Base-by-base conservation (phyloP, 1,140 invertebrate genomes). In the Cataglyphis hispanica region DNA sequence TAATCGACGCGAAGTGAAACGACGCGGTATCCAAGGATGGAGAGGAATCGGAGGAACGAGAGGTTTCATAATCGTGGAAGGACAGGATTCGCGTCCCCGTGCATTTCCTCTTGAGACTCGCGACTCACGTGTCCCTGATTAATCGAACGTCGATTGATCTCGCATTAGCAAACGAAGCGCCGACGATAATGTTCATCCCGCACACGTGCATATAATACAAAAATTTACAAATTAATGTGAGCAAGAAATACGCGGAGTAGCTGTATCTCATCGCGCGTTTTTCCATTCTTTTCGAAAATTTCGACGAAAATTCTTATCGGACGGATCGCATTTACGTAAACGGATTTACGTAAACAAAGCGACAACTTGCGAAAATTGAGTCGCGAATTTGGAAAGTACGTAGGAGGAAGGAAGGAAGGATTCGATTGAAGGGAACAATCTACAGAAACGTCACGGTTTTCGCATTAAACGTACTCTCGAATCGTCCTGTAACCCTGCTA, bases 31-130 rank as follows among this genome's bases (percentile, higher is more conserved):
- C 25, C n/a, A 34, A 43, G 70, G 43, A 84, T 86, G 81, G 78
- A 72, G 66, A 60, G 70, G 22, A 76, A 75, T 69, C 80, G 66
- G n/a, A 67, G 31, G 25, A 37, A 25, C 11, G 27, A 37, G 25
- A 66, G 63, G 16, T 75, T 72, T 13, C 64, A 37, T 13, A 60
- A 66, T n/a, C 53, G 37, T 83, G 53, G 66, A 43, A 83, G 64
- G 67, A 83, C 66, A 83, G 67, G 53, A 60, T 43, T 83, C 40
- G 53, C 67, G 78, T 83, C 40, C 19, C 37, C 53, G 67, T 83
- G 78, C 53, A 67, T 83, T 63, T 72, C n/a, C 53, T 72, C 78
- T 72, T 83, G 78, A 72, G 53, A n/a, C 13, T 22, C 1, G n/a
- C 67, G 67, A 60, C 46, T 50, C 4, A 5, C 50, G 78, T 58